Conservation (phyloP, 2,888 invertebrate genomes). For the Epiblema foenella region DNA sequence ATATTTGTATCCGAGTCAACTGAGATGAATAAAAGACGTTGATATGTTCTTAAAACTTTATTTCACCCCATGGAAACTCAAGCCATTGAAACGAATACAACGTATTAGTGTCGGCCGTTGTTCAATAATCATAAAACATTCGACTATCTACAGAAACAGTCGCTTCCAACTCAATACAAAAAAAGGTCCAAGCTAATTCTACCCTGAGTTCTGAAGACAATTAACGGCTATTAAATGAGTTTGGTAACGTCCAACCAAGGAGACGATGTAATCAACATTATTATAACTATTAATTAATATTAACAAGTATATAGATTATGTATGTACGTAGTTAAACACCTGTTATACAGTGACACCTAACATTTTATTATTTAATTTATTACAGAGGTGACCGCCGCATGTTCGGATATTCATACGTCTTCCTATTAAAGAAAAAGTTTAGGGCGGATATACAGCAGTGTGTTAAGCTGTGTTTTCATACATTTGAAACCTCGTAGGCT, state of each 20-base stretch:
- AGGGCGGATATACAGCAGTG: background rate
- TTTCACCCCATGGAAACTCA: conserved; percentile 82
- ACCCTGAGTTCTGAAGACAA: conserved; percentile 55
- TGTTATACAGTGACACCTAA: conserved; percentile 84
- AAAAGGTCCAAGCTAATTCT: conserved; percentile 56
- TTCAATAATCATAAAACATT: conserved; percentile 61
- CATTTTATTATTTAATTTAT: conserved; percentile 70
- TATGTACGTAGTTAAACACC: conserved; percentile 79
- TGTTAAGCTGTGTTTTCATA: too few relatives aligned
- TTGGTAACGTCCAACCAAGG: conserved; percentile 56
- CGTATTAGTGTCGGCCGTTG: conserved; percentile 63
- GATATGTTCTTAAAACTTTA: conserved; percentile 79
- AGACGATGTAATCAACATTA: conserved; percentile 75
- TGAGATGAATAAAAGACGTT: conserved; percentile 52
- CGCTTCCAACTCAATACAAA: conserved; percentile 50
- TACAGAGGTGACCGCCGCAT: conserved; percentile 67
- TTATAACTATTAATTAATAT: conserved; percentile 81
- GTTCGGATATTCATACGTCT: conserved; percentile 41
- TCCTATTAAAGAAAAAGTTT: background rate
- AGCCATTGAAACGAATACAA: conserved; percentile 78
- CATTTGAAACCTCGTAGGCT: too few relatives aligned
- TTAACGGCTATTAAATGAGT: conserved; percentile 39
- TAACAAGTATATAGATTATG: conserved; percentile 84
- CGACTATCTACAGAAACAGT: conserved; percentile 65
- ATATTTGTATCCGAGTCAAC: conserved; percentile 5